These are phyloP conservation scores for Syngnathus typhle DNA, from an alignment of 2,113 vertebrate genomes.

Conservation along the genomic window DNA sequence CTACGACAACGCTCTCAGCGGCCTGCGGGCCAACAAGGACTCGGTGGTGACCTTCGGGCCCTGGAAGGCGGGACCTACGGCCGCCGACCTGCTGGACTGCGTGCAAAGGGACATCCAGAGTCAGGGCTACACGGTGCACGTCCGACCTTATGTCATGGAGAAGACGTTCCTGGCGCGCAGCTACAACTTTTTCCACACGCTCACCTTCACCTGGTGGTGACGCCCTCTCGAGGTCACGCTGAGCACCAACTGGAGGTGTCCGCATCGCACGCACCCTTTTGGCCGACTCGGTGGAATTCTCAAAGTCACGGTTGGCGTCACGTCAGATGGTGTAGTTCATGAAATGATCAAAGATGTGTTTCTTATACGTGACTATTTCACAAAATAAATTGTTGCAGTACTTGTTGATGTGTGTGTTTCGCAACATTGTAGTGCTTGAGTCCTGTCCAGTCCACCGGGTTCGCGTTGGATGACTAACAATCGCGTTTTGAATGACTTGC, in stretches of 20 bases:
- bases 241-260: no score
- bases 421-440: no score
- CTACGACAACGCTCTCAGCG: constrained; percentile 68
- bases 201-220: constrained; percentile 90
- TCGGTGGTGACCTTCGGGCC: constrained; percentile 89
- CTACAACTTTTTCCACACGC: constrained; percentile 73
- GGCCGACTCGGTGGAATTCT: no score
- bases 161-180: constrained; percentile 73
- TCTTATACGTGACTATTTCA: no score
- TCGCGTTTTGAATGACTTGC: background rate
- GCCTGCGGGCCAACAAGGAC: constrained; percentile 74
- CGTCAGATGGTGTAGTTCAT: no score
- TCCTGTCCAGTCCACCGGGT: no score
- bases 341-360: no score
- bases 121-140: constrained; percentile 75
- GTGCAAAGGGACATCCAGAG: constrained; percentile 78
- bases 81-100: constrained; percentile 79
- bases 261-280: no score
- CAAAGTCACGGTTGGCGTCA: no score
- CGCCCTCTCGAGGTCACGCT: no score
- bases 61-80: constrained; percentile 72
- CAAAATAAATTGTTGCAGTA: no score
- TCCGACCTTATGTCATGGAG: constrained; percentile 53
- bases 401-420: no score
- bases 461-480: background rate